phyloP scores from a whole-genome alignment of 2,888 invertebrate genomes.

The Chrysopilus asiliformis region DNA sequence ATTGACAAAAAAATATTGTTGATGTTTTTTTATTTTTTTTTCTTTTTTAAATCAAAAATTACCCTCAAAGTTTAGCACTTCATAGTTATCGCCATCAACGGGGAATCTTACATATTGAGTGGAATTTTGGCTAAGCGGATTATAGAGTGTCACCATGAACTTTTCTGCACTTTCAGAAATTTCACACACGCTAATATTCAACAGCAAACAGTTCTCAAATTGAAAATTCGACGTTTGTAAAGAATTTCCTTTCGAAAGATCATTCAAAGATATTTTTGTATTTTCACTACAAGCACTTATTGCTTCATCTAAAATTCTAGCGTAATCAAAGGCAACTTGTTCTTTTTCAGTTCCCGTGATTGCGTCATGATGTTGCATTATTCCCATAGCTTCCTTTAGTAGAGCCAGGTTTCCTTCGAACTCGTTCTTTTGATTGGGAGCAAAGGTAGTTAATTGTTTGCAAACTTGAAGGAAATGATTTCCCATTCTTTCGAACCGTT shows the following conservation, averaged over 20 bases:
- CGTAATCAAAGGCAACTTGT: slow-evolving; percentile 79
- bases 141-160: slow-evolving; percentile 67
- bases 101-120: slow-evolving; percentile 49
- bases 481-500: slow-evolving; percentile 60
- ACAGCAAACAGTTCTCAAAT: slow-evolving; percentile 40
- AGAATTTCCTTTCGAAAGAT: slow-evolving; percentile 9
- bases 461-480: slow-evolving; percentile 62
- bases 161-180: slow-evolving; percentile 44
- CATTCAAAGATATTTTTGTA: slow-evolving; percentile 13
- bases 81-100: slow-evolving; percentile 26
- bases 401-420: slow-evolving; percentile 46
- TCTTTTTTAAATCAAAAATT: not conserved
- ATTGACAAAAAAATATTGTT: slow-evolving; percentile 1
- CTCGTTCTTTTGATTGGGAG: slow-evolving; percentile 31
- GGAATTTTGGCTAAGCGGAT: slow-evolving; percentile 55
- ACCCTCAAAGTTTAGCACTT: too few relatives aligned
- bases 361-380: slow-evolving; percentile 83
- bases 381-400: slow-evolving; percentile 45
- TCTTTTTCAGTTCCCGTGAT: slow-evolving; percentile 80
- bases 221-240: slow-evolving; percentile 9
- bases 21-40: not conserved
- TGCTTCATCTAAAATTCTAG: slow-evolving; percentile 55
- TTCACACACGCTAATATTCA: slow-evolving; percentile 64
- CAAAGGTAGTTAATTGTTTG: slow-evolving; percentile 58
- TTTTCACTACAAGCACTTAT: slow-evolving; percentile 41